These are phyloP conservation scores for Camelus bactrianus DNA, from an alignment of 2,113 vertebrate genomes.

Conservation along the genomic window DNA sequence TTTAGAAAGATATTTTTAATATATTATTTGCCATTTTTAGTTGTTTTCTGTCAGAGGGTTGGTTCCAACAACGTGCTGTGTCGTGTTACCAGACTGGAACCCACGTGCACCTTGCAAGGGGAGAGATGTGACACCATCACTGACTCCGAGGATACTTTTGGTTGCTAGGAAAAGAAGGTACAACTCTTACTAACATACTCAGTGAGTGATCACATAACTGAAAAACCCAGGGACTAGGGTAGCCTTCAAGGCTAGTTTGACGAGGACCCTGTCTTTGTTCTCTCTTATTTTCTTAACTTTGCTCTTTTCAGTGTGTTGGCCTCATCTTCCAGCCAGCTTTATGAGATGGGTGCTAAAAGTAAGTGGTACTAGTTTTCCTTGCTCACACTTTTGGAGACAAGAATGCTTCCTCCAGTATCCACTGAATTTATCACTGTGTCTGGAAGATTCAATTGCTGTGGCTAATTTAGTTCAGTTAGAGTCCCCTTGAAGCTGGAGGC, in stretches of 20 bases:
- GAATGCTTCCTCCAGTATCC: background rate
- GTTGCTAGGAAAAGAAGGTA: slow-evolving; percentile 4
- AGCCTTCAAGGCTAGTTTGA: background rate
- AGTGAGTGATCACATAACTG: background rate
- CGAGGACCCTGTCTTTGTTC: background rate
- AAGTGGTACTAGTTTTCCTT: background rate
- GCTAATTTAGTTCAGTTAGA: background rate
- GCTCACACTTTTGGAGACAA: background rate
- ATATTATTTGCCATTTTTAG: background rate
- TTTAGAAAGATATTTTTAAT: background rate
- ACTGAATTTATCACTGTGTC: background rate
- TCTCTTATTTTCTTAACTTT: background rate
- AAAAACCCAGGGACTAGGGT: background rate
- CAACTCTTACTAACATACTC: background rate
- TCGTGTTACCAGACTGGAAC: background rate
- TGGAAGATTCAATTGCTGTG: background rate
- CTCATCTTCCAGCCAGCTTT: background rate
- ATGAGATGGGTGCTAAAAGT: background rate
- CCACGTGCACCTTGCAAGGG: background rate
- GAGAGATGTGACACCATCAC: background rate
- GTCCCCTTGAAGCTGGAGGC: background rate
- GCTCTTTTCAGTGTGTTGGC: background rate
- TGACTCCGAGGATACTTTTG: background rate
- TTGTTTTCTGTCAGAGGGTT: background rate
- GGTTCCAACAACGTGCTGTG: background rate